A percentile compares a stretch with the other conserved stretches of the same genome.
These are phyloP conservation scores for Cerceris rybyensis DNA, from an alignment of 2,888 invertebrate species.

Conservation along the genomic window DNA sequence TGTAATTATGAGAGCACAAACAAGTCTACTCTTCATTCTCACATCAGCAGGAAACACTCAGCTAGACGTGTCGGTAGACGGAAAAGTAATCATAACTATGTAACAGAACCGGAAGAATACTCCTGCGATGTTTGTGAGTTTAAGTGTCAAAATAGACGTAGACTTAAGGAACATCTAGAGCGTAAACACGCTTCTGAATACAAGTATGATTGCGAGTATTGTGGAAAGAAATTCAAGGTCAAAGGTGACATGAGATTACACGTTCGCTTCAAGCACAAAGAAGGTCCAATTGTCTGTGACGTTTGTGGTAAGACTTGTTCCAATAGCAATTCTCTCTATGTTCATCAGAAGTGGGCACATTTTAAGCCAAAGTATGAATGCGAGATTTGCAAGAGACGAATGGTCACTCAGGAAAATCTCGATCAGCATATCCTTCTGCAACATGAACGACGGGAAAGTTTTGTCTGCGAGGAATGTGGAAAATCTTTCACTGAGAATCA, in stretches of 20 bases:
- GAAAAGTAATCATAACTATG: slow-evolving; percentile 29
- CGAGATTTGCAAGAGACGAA: slow-evolving; percentile 70
- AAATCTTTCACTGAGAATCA: slow-evolving; percentile 81
- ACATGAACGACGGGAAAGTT: slow-evolving; percentile 75
- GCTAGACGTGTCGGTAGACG: slow-evolving; percentile 27
- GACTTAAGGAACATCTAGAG: slow-evolving; percentile 73
- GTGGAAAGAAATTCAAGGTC: slow-evolving; percentile 76
- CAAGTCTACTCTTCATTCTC: slow-evolving; percentile 67
- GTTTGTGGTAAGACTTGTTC: slow-evolving; percentile 77
- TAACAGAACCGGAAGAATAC: slow-evolving; percentile 52
- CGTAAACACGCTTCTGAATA: slow-evolving; percentile 72
- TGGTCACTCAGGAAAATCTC: slow-evolving; percentile 74
- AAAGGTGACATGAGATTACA: slow-evolving; percentile 77
- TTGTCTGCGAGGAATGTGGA: slow-evolving; percentile 80
- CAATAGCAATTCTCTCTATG: slow-evolving; percentile 75
- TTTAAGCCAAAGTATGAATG: slow-evolving; percentile 75
- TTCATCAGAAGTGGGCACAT: slow-evolving; percentile 77
- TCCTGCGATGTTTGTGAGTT: slow-evolving; percentile 66
- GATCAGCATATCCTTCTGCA: slow-evolving; percentile 73
- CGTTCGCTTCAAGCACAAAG: slow-evolving; percentile 75
- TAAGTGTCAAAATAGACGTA: slow-evolving; percentile 70
- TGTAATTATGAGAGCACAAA: slow-evolving; percentile 70
- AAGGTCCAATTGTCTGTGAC: slow-evolving; percentile 75
- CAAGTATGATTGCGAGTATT: slow-evolving; percentile 72
- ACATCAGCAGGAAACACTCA: slow-evolving; percentile 67